Base-by-base conservation (phyloP, 2,113 vertebrate species). In the Mastomys coucha region DNA sequence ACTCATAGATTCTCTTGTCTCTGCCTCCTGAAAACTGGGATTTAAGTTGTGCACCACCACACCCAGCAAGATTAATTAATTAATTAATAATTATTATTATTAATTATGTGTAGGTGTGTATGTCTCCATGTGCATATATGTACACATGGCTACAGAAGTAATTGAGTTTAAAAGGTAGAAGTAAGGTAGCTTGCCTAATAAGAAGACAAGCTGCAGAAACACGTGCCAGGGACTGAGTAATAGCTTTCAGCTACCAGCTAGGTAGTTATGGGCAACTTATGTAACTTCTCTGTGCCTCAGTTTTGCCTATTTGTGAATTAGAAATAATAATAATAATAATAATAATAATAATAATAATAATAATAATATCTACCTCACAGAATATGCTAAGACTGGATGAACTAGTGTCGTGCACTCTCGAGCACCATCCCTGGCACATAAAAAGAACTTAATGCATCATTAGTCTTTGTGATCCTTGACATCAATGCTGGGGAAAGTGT, bases 401-500 rank as follows among this genome's bases (percentile, higher is more conserved):
- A n/a, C 49, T 87, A 39, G n/a, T 49, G 31, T 20, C 73, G 63
- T 73, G 53, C 24, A 93, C 42, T 91, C 60, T 75, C 70, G 39
- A 96, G 51, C 39, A 19, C 20, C 49, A 49, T 82, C 31, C 16
- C 49, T 75, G 60, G 24, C 58, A 89, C 20, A 70, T 75, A 94
- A 22, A 81, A 88, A 80, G n/a, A 72, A 39, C 80, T 82, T 91
- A 73, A 36, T 90, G 53, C 3, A 17, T 69, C 45, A 8, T 58
- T 86, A 82, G 86, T 51, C 63, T 13, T 72, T 91, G 7, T 85
- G 91, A 77, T 63, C 69, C 49, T 94, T 91, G 96, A 96, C 72
- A 96, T 65, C 81, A 95, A 39, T 95, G 42, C 82, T 89, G 36
- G 67, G 53, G 17, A 94, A 70, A 89, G 69, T 42, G 53, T 45